phyloP scores from a whole-genome alignment of 2,113 vertebrate species.

The Cettia cetti region DNA sequence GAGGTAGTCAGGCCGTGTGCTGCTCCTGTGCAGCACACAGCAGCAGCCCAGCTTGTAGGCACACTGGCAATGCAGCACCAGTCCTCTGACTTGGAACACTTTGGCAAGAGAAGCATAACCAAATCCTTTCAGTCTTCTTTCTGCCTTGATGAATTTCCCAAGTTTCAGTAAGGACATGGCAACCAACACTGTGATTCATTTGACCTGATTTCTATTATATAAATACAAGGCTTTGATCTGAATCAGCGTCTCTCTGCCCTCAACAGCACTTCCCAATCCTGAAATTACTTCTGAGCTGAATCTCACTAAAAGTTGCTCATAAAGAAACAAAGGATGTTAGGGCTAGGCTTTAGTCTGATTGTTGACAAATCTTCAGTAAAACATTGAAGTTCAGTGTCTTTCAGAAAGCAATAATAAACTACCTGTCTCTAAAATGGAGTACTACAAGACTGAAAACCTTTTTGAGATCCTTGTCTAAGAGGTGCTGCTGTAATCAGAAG shows the following conservation, averaged over 20 bases:
- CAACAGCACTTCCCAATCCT: not conserved
- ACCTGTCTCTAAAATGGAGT: not conserved
- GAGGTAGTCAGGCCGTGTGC: not conserved
- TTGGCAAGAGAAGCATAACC: not conserved
- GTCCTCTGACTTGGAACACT: not conserved
- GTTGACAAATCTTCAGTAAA: not conserved
- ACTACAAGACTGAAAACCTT: not conserved
- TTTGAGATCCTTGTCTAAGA: not conserved
- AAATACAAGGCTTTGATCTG: not conserved
- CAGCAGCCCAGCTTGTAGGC: not conserved
- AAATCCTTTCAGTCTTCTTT: not conserved
- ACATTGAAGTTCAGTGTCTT: not conserved
- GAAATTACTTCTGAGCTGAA: not conserved
- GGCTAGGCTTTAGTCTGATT: not conserved
- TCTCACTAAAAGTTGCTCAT: not conserved
- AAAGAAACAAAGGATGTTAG: not conserved
- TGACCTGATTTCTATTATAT: not conserved
- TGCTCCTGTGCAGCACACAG: not conserved
- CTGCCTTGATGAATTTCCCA: not conserved
- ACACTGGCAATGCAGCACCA: fast-evolving
- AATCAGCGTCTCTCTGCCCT: not conserved
- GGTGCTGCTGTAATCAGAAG: not conserved
- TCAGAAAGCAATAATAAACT: not conserved
- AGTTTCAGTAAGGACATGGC: not conserved
- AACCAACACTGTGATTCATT: not conserved